A percentile compares a stretch with the other conserved stretches of the same genome.
Conservation (phyloP, 2,797 vertebrate species). For the Sebastes minor region DNA sequence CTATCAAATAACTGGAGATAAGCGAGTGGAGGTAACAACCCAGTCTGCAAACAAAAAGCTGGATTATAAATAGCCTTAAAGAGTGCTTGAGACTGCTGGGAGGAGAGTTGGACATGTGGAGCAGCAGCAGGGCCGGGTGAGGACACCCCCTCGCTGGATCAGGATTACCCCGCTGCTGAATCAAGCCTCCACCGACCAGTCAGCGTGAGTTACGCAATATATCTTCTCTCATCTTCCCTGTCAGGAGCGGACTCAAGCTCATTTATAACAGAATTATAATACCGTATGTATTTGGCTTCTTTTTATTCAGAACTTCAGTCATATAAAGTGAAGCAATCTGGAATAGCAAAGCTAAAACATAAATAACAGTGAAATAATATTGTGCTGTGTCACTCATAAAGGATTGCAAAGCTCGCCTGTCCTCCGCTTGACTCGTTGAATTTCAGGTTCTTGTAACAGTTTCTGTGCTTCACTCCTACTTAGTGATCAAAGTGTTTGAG, state of each 20-base stretch:
- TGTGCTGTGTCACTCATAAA: conserved; percentile 72
- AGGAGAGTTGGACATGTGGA: conserved; percentile 52
- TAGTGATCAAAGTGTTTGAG: conserved; percentile 74
- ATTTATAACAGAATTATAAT: conserved; percentile 20
- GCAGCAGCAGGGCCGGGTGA: conserved; percentile 45
- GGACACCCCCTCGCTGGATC: conserved; percentile 62
- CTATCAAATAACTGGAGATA: conserved; percentile 67
- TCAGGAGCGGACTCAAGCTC: conserved; percentile 14
- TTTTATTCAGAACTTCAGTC: conserved; percentile 31
- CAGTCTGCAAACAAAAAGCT: conserved; percentile 62
- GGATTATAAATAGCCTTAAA: conserved; percentile 71
- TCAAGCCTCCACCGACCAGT: conserved; percentile 39
- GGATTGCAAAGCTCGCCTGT: conserved; percentile 58
- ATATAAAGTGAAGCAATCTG: conserved; percentile 63
- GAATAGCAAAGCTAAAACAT: conserved; percentile 70
- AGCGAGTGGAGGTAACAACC: conserved; percentile 57
- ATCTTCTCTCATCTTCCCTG: conserved; percentile 53
- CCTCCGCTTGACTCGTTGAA: conserved; percentile 68
- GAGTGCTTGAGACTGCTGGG: conserved; percentile 47
- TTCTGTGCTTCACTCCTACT: conserved; percentile 68
- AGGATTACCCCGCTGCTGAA: conserved; percentile 54
- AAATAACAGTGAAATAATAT: conserved; percentile 74
- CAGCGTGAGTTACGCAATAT: conserved; percentile 63
- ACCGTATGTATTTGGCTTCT: conserved; percentile 10
- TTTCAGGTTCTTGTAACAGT: conserved; percentile 53